Evolutionary conservation across 2,888 invertebrate species (phyloP).

Genomic region (Drosophila atroscutellata): DNA sequence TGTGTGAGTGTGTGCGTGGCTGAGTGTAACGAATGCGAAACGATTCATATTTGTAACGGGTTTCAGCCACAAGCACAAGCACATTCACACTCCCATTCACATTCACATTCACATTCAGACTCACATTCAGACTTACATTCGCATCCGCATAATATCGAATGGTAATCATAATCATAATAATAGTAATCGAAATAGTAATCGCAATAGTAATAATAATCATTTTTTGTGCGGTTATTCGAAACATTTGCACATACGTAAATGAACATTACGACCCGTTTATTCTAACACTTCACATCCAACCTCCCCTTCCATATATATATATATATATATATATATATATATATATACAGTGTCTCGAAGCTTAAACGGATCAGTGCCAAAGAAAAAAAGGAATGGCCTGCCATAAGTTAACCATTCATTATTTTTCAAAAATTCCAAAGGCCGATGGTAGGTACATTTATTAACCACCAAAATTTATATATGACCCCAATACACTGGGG

Average conservation of each 20-base stretch:
- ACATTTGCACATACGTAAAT: slow-evolving; percentile 79
- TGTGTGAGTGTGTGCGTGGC: slow-evolving; percentile 21
- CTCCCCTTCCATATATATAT: neutral
- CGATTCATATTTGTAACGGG: slow-evolving; percentile 74
- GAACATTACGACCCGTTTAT: slow-evolving; percentile 56
- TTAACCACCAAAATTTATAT: too few species aligned
- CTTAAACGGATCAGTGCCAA: too few species aligned
- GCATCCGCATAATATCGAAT: slow-evolving; percentile 63
- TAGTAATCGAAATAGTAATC: slow-evolving; percentile 69
- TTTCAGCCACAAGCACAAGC: slow-evolving; percentile 29
- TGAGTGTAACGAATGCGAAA: slow-evolving; percentile 27
- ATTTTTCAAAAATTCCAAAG: too few species aligned
- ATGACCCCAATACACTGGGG: too few species aligned
- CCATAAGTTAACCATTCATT: too few species aligned
- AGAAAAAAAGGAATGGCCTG: too few species aligned
- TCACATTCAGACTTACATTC: slow-evolving; percentile 4
- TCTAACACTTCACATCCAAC: neutral
- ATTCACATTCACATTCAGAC: neutral
- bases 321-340: slow-evolving; percentile 63
- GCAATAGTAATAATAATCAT: slow-evolving; percentile 71
- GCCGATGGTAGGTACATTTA: too few species aligned
- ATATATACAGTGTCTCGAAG: too few species aligned
- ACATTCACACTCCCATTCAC: slow-evolving; percentile 2
- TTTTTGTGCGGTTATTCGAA: slow-evolving; percentile 62
- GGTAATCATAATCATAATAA: slow-evolving; percentile 81